phyloP scores from a whole-genome alignment of 2,113 vertebrate genomes.

The Gulo gulo region DNA sequence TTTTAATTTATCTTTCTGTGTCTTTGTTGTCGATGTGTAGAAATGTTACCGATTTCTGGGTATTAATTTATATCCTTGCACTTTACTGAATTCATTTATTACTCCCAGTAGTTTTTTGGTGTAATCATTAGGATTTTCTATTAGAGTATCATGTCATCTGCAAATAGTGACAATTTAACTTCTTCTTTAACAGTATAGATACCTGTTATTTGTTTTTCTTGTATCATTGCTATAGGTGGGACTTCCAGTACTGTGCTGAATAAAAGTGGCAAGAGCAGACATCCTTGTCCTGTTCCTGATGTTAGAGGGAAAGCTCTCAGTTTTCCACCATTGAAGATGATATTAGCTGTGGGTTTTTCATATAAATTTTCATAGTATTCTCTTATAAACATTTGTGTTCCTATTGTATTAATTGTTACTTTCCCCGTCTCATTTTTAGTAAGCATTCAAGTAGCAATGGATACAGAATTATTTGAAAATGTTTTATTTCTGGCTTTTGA shows the following conservation, averaged over 20 bases:
- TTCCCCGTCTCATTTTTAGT: background rate
- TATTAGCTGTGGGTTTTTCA: background rate
- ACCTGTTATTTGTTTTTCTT: background rate
- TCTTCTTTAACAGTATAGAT: background rate
- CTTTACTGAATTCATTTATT: background rate
- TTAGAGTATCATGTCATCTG: background rate
- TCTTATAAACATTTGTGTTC: background rate
- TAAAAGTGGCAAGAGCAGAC: background rate
- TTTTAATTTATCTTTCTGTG: background rate
- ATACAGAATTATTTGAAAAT: background rate
- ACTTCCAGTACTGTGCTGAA: background rate
- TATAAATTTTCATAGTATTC: background rate
- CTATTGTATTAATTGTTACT: background rate
- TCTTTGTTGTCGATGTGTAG: background rate
- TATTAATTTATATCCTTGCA: background rate
- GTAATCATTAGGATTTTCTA: background rate
- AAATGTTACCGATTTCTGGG: background rate
- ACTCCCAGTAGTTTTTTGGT: background rate
- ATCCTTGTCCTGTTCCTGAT: background rate
- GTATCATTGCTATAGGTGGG: background rate
- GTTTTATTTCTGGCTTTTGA: background rate
- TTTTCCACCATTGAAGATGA: background rate
- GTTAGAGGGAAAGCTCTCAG: background rate
- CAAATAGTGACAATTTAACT: background rate
- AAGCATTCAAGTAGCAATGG: background rate